A percentile compares a stretch with the other conserved stretches of the same genome.
Evolutionary conservation across 1,140 invertebrate species (phyloP).

Genomic region (Paralvinella palmiformis): DNA sequence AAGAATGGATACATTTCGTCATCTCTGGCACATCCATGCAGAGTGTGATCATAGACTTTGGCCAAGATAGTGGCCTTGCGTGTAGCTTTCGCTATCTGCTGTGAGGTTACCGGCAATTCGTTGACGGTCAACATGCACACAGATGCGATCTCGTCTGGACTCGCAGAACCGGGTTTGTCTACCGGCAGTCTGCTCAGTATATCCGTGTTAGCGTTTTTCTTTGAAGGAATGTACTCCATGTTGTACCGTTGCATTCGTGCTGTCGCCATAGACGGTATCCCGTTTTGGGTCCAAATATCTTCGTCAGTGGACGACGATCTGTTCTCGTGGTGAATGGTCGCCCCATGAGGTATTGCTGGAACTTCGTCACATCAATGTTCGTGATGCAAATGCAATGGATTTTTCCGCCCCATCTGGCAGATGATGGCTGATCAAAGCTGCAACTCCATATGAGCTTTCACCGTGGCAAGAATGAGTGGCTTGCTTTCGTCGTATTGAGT

Average conservation of each 20-base stretch:
- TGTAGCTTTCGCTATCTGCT: background rate
- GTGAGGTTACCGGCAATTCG: conserved; percentile 5
- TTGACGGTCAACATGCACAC: conserved; percentile 2
- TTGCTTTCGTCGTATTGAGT: background rate
- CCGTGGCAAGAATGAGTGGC: conserved; percentile 22
- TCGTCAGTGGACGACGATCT: background rate
- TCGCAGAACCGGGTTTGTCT: background rate
- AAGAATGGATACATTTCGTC: conserved; percentile 3
- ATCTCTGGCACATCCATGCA: background rate
- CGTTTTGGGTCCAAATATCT: background rate
- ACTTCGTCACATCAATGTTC: conserved; percentile 36
- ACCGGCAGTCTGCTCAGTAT: background rate
- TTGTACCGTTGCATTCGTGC: conserved; percentile 1
- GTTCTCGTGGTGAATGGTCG: background rate
- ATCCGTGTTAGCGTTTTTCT: conserved; percentile 5
- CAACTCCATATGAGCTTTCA: conserved; percentile 36
- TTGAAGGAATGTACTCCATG: background rate
- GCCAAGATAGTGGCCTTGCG: too few species aligned
- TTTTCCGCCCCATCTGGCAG: conserved; percentile 32
- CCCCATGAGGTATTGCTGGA: conserved; percentile 32
- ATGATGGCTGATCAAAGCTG: conserved; percentile 38
- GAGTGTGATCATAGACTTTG: conserved; percentile 3
- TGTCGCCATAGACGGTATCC: background rate
- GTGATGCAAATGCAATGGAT: conserved; percentile 47
- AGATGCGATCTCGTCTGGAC: background rate